phyloP scores from a whole-genome alignment of 2,888 invertebrate species.

The Drosophila koepferae region DNA sequence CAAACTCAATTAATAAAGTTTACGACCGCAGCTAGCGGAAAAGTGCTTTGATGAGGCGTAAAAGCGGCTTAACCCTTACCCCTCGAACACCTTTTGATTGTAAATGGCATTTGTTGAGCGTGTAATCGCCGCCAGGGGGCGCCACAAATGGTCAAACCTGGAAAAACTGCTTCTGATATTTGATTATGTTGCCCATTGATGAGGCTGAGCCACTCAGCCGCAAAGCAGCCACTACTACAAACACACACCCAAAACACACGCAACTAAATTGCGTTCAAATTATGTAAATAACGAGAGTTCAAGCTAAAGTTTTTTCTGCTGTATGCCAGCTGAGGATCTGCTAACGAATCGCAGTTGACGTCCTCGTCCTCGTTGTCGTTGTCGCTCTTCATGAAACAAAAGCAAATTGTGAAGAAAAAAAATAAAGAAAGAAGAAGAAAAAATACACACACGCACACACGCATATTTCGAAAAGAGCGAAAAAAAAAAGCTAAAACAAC shows the following conservation, averaged over 20 bases:
- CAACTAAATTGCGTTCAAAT: constrained; percentile 45
- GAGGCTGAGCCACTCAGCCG: constrained; percentile 28
- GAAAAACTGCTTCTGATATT: constrained; percentile 40
- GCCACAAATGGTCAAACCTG: constrained; percentile 46
- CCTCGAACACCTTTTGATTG: constrained; percentile 30
- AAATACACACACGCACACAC: not conserved
- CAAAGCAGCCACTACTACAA: not conserved
- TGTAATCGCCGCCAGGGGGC: constrained; percentile 41
- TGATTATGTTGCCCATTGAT: constrained; percentile 53
- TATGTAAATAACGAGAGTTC: constrained; percentile 56
- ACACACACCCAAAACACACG: constrained; percentile 3
- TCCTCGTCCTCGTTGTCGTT: constrained; percentile 6
- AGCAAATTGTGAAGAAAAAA: constrained; percentile 49
- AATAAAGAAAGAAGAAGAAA: not conserved
- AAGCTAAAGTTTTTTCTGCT: constrained; percentile 21
- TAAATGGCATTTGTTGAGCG: constrained; percentile 33
- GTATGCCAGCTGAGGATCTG: constrained; percentile 44
- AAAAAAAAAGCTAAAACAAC: constrained; percentile 44
- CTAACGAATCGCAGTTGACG: constrained; percentile 45
- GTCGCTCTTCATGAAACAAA: constrained; percentile 44
- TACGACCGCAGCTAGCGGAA: constrained; percentile 65
- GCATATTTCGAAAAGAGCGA: not conserved
- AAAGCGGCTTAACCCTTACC: constrained; percentile 62
- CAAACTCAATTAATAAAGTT: constrained; percentile 76
- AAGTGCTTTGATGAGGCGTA: constrained; percentile 74